Evolutionary conservation across 2,888 invertebrate genomes (phyloP).

Genomic region (Idaea biselata): DNA sequence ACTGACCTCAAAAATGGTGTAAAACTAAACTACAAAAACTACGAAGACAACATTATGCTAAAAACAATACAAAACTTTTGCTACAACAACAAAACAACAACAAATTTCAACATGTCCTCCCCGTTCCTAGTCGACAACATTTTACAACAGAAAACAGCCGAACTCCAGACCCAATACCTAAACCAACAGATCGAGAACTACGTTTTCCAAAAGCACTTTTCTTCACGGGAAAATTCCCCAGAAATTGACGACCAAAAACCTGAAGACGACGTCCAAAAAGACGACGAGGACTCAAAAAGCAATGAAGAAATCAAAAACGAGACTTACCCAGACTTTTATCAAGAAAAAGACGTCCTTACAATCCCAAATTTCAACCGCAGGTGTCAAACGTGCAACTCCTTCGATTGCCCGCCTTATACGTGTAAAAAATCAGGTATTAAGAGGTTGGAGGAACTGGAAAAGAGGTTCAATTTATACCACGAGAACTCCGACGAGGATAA

Average conservation of each 20-base stretch:
- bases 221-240: conserved; percentile 40
- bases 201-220: conserved; percentile 44
- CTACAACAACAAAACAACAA: conserved; percentile 62
- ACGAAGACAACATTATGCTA: conserved; percentile 74
- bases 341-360: conserved; percentile 65
- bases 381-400: conserved; percentile 79
- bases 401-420: conserved; percentile 77
- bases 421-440: conserved; percentile 72
- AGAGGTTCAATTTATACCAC: conserved; percentile 66
- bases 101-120: conserved; percentile 77
- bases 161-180: conserved; percentile 75
- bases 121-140: conserved; percentile 83
- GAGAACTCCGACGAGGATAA: conserved; percentile 69
- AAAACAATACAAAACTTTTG: conserved; percentile 72
- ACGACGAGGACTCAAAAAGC: conserved; percentile 60
- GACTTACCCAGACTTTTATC: conserved; percentile 48
- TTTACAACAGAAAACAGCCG: conserved; percentile 73
- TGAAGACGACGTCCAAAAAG: conserved; percentile 47
- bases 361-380: conserved; percentile 63
- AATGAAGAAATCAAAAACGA: conserved; percentile 67
- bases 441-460: conserved; percentile 67
- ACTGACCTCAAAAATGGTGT: conserved; percentile 71
- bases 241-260: conserved; percentile 46
- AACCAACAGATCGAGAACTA: conserved; percentile 76
- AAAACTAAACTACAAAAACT: conserved; percentile 54